Evolutionary conservation across 2,888 invertebrate species (phyloP).

Genomic region (Noctua comes): DNA sequence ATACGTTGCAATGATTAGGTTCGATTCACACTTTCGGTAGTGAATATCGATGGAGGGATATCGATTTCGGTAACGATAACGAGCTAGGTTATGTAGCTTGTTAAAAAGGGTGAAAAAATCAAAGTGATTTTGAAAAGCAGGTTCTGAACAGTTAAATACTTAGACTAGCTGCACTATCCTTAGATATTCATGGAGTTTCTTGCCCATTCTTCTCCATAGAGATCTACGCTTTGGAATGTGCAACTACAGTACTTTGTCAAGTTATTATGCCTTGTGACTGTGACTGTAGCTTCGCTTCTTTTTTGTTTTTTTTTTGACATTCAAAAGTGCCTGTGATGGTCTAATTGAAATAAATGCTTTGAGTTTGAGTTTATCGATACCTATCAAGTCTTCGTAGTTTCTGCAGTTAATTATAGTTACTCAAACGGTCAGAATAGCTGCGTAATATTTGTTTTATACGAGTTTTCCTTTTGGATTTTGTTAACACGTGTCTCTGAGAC

Average conservation of each 20-base stretch:
- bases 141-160: no score
- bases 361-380: no score
- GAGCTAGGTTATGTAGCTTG: background rate
- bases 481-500: background rate
- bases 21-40: constrained; percentile 16
- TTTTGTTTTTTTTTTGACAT: no score
- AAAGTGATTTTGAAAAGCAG: background rate
- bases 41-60: background rate
- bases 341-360: no score
- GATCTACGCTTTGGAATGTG: no score
- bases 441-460: background rate
- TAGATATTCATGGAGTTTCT: no score
- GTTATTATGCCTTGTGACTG: no score
- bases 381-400: background rate
- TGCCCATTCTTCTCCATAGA: no score
- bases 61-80: background rate
- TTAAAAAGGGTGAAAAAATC: background rate
- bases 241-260: no score
- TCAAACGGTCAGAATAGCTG: background rate
- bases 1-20: constrained; percentile 34
- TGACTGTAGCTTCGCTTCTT: no score
- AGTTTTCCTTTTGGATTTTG: background rate
- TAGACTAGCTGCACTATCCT: background rate
- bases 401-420: background rate
- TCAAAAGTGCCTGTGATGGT: no score